Evolutionary conservation across 2,797 vertebrate species (phyloP).

Genomic region (Cetoscarus ocellatus): DNA sequence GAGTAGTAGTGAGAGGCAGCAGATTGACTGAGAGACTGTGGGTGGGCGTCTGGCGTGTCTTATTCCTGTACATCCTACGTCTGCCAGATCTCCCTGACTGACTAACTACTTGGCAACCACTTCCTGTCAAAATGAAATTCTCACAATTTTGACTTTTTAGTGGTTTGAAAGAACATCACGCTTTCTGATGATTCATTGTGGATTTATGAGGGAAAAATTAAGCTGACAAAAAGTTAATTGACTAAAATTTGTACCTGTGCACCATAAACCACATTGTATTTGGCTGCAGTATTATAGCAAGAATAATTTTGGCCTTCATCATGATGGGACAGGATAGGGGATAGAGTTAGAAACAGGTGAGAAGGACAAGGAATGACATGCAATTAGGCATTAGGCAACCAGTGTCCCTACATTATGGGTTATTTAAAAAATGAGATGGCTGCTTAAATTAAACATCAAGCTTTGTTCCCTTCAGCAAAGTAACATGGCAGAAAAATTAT

Average conservation of each 20-base stretch:
- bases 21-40: constrained; percentile 83
- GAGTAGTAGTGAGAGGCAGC: constrained; percentile 78
- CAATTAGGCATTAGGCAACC: no score
- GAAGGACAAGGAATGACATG: no score
- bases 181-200: not conserved
- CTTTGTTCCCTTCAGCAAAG: no score
- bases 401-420: no score
- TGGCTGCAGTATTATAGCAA: no score
- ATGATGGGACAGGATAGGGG: no score
- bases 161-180: constrained; percentile 7
- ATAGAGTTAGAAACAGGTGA: no score
- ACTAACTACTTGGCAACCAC: constrained; percentile 64
- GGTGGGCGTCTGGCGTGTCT: constrained; percentile 75
- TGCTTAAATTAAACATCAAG: no score
- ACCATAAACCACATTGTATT: no score
- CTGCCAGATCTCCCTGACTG: constrained; percentile 68
- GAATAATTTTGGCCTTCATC: no score
- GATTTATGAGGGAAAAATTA: not conserved
- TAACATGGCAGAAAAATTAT: no score
- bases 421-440: no score
- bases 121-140: constrained; percentile 35
- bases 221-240: not conserved
- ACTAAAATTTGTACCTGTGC: not conserved
- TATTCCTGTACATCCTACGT: constrained; percentile 67
- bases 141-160: constrained; percentile 38